phyloP scores from a whole-genome alignment of 2,888 invertebrate species.

The Agrochola circellaris region DNA sequence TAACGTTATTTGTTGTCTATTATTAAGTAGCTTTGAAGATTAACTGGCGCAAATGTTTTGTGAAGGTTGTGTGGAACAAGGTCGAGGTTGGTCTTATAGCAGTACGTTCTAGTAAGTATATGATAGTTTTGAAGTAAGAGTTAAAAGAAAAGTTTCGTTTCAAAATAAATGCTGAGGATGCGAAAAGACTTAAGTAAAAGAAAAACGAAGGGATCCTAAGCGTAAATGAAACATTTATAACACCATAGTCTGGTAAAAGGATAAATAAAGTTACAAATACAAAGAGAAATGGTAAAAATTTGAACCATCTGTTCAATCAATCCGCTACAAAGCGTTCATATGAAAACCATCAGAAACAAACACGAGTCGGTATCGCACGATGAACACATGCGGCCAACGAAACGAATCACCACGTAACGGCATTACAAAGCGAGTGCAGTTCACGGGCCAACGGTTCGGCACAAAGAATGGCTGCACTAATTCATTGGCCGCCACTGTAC shows the following conservation, averaged over 20 bases:
- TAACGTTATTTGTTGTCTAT: conserved; percentile 59
- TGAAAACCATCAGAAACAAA: conserved; percentile 44
- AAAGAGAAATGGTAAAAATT: background rate
- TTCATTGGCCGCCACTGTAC: conserved; percentile 61
- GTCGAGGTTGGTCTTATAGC: conserved; percentile 4
- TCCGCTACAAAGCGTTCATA: conserved; percentile 19
- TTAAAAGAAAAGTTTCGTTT: background rate
- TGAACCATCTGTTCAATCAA: conserved; percentile 13
- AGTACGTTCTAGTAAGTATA: background rate
- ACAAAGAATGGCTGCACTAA: conserved; percentile 71
- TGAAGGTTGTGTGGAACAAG: conserved; percentile 50
- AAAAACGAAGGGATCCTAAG: background rate
- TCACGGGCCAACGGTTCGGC: conserved; percentile 75
- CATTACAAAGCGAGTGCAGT: conserved; percentile 73
- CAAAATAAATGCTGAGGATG: background rate
- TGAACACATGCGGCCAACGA: conserved; percentile 61
- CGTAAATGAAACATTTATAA: background rate
- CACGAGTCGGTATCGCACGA: conserved; percentile 35
- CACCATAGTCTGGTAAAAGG: background rate
- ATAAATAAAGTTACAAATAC: background rate
- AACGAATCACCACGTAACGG: conserved; percentile 70
- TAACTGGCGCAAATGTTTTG: conserved; percentile 52
- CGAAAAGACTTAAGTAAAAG: background rate
- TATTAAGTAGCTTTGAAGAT: conserved; percentile 65
- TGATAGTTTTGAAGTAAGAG: background rate